phyloP scores from a whole-genome alignment of 2,113 vertebrate genomes.

The Turnix velox region DNA sequence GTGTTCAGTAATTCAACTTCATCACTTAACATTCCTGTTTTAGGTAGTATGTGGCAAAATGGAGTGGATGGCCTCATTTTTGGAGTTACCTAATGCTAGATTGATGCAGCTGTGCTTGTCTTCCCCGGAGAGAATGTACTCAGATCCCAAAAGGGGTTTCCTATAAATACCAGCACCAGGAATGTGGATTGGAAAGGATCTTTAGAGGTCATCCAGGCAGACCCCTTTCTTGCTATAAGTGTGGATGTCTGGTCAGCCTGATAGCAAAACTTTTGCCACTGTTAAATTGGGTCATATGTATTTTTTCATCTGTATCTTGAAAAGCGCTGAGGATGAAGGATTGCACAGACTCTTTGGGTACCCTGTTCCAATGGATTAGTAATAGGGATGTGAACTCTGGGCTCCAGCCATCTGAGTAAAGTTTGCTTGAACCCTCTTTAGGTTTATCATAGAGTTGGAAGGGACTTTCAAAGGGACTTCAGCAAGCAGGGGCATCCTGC shows the following conservation, averaged over 20 bases:
- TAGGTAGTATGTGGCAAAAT: not conserved
- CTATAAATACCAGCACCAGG: not conserved
- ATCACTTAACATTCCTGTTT: not conserved
- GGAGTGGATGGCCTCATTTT: not conserved
- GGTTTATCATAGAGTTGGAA: too few relatives aligned
- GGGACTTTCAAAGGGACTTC: too few relatives aligned
- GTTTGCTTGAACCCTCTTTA: not conserved
- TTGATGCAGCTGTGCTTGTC: not conserved
- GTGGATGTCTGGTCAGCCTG: not conserved
- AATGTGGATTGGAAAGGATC: not conserved
- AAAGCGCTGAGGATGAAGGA: not conserved
- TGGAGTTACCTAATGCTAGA: not conserved
- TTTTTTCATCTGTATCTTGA: not conserved
- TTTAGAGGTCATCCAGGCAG: not conserved
- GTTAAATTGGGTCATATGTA: fast-evolving
- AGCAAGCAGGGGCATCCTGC: too few relatives aligned
- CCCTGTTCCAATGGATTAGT: not conserved
- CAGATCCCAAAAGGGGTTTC: not conserved
- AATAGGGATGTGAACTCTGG: not conserved
- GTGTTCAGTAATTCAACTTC: not conserved
- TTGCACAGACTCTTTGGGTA: not conserved
- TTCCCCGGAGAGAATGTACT: not conserved
- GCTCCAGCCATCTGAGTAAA: not conserved
- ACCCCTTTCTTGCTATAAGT: not conserved
- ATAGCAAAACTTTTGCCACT: not conserved